Conservation (phyloP, 1,140 invertebrate species). For the Tetragnatha versicolor region DNA sequence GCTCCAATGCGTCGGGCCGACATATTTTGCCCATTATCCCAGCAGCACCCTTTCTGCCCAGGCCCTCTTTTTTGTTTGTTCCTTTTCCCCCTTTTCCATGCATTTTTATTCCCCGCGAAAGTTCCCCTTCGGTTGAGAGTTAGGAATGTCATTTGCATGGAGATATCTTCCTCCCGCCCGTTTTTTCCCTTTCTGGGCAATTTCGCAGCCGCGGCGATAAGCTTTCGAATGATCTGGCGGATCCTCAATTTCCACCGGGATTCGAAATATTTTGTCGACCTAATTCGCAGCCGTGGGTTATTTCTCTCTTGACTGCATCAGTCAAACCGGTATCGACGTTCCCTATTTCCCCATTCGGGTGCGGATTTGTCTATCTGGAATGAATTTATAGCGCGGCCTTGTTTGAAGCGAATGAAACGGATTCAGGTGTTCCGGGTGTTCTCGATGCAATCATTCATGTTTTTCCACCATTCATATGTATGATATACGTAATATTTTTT, state of each 20-base stretch:
- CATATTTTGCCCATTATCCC: constrained; percentile 54
- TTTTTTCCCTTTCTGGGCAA: background rate
- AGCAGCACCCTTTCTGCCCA: constrained; percentile 10
- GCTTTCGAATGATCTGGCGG: constrained; percentile 34
- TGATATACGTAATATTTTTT: too few species aligned
- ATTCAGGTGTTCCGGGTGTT: too few species aligned
- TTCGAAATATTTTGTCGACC: constrained; percentile 43
- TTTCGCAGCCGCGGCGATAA: constrained; percentile 30
- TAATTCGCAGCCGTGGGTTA: constrained; percentile 5
- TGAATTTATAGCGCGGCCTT: too few species aligned
- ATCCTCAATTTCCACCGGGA: constrained; percentile 1
- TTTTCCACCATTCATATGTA: too few species aligned
- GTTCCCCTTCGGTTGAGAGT: constrained; percentile 26
- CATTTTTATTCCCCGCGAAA: constrained; percentile 29
- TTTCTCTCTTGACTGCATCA: too few species aligned
- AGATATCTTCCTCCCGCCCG: constrained; percentile 1
- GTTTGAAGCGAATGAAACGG: too few species aligned
- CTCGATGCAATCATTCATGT: too few species aligned
- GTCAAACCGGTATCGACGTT: too few species aligned
- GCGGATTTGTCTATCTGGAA: too few species aligned
- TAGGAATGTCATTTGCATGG: constrained; percentile 35
- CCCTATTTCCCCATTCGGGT: too few species aligned
- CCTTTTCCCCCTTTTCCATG: background rate
- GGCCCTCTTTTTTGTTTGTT: background rate
- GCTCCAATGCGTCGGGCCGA: constrained; percentile 18